A percentile compares a stretch with the other conserved stretches of the same genome.
Conservation (phyloP, 2,888 invertebrate species). For the Arrhopalites spinosus region DNA sequence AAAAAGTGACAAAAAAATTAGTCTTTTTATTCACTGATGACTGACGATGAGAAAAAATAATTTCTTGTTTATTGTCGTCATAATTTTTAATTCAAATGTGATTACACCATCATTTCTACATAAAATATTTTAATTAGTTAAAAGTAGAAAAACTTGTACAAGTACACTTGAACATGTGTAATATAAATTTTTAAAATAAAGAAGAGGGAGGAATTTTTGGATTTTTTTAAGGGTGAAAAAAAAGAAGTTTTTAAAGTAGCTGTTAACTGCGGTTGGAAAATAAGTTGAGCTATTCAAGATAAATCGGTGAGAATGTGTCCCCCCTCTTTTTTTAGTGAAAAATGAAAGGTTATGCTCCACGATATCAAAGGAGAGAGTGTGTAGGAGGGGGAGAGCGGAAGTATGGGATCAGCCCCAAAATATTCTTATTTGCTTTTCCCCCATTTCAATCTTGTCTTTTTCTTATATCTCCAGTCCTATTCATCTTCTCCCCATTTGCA, state of each 20-base stretch:
- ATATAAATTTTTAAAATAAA: too few relatives aligned
- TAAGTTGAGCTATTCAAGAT: conserved; percentile 3
- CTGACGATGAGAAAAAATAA: too few relatives aligned
- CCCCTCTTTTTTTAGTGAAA: not conserved
- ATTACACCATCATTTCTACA: too few relatives aligned
- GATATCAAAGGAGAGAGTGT: not conserved
- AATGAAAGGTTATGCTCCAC: conserved; percentile 23
- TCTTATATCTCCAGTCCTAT: not conserved
- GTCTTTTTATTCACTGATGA: too few relatives aligned
- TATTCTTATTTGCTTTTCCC: conserved; percentile 7
- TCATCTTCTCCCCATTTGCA: not conserved
- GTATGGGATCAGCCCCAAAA: conserved; percentile 25
- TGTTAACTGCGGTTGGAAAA: not conserved
- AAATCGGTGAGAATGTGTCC: conserved; percentile 9
- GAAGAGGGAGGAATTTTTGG: not conserved
- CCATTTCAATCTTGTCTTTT: not conserved
- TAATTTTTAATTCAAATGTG: too few relatives aligned
- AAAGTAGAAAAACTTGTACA: too few relatives aligned
- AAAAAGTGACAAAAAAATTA: too few relatives aligned
- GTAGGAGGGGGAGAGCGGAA: conserved; percentile 9
- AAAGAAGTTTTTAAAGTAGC: not conserved
- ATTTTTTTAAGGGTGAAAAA: not conserved
- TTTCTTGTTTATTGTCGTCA: too few relatives aligned
- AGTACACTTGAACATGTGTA: too few relatives aligned
- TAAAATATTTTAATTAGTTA: too few relatives aligned